Evolutionary conservation across 2,113 vertebrate genomes (phyloP).

Genomic region (Thamnaconus septentrionalis): DNA sequence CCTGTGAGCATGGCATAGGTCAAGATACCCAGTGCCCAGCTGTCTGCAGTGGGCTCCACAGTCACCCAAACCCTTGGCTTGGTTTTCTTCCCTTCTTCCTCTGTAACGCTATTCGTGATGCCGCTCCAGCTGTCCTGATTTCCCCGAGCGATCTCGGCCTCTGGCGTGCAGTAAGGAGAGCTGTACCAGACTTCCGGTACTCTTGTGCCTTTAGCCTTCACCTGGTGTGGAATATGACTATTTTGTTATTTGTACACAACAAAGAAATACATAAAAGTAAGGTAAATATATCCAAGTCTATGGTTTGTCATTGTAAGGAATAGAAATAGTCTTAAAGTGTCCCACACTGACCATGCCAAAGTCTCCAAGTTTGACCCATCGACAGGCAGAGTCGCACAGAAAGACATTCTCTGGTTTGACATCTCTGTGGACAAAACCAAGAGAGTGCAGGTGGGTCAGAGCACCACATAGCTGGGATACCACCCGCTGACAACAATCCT

Average conservation of each 20-base stretch:
- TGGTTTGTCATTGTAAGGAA: background rate
- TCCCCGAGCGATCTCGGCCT: conserved; percentile 71
- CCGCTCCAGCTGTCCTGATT: conserved; percentile 32
- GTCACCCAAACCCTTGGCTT: conserved; percentile 54
- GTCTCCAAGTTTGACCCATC: conserved; percentile 84
- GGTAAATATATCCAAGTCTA: no score
- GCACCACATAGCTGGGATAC: conserved; percentile 81
- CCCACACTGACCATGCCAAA: conserved; percentile 79
- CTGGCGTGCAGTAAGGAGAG: conserved; percentile 82
- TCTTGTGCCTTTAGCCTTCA: conserved; percentile 74
- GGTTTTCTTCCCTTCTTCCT: conserved; percentile 27
- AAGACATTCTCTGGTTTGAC: conserved; percentile 90
- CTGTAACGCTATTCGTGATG: background rate
- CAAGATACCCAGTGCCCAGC: conserved; percentile 86
- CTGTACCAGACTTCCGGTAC: conserved; percentile 77
- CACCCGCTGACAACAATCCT: conserved; percentile 79
- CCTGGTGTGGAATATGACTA: conserved; percentile 32
- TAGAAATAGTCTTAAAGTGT: background rate
- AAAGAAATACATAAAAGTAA: background rate
- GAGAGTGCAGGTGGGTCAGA: conserved; percentile 84
- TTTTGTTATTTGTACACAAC: background rate
- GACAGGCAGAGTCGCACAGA: conserved; percentile 82
- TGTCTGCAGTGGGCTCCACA: conserved; percentile 80
- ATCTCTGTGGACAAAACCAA: conserved; percentile 86
- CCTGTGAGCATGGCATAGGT: conserved; percentile 83